Base-by-base conservation (phyloP, 1,140 invertebrate genomes). In the Eupristina koningsbergeri region DNA sequence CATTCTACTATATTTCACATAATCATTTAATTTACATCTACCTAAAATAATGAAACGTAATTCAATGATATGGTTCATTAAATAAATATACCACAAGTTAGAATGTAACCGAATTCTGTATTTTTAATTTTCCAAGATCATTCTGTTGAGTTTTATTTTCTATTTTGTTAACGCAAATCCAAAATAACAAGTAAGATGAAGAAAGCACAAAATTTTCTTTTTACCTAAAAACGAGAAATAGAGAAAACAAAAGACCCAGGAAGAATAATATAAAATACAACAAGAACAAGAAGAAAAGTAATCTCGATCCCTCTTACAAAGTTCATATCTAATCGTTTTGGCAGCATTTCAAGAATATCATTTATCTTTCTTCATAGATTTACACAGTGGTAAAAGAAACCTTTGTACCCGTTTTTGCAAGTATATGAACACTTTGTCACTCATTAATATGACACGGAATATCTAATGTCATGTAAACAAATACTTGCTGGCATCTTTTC, bases 291-390 rank as follows among this genome's bases (percentile, higher is more conserved):
- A 29, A 19, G 17, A 17, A 67, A 67, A 19, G 31, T 3, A 67
- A 29, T 34, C 11, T 15, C 11, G 31, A 6, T 17, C 26, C 8
- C 29, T 64, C 26, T 31, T 31, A 15, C 29, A 13, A 34, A 64
- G 29, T 15, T 0, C 34, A 36, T 9, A 19, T 1, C 34, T 67
- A 67, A 67, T 67, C 19, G 64, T 67, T 36, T 36, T 67, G 64
- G 31, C 31, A 67, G 83, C 86, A 86, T 87, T 90, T 91, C 88
- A 90, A 90, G 87, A 87, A 87, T 86, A 88, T 86, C 87, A 86
- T 85, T 84, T 85, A 82, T 80, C 31, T 50, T 29, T 22, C n/a
- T 19, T 41, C 22, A 29, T 3, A 26, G 63, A 41, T 73, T 73
- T 73, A 69, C 29, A 19, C n/a, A 41, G 19, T 29, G 22, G 41